Conservation (phyloP, 2,888 invertebrate genomes). For the Schizaphis graminum region DNA sequence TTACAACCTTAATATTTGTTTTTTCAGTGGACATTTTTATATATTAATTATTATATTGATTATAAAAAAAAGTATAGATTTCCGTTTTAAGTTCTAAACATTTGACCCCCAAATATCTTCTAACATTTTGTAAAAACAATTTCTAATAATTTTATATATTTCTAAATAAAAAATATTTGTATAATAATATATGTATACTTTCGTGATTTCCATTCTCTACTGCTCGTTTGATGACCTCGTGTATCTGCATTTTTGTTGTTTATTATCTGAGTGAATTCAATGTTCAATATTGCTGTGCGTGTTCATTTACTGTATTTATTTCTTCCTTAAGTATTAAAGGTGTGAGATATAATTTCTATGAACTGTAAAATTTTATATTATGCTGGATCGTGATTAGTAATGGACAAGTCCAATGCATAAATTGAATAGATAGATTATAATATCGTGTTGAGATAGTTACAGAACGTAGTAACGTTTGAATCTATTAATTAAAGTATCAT, state of each 20-base stretch:
- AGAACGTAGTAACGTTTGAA: not conserved
- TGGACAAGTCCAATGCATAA: not conserved
- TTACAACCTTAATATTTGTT: no score
- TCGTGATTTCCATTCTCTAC: no score
- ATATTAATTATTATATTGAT: no score
- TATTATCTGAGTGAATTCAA: not conserved
- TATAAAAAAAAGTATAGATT: no score
- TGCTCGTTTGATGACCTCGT: not conserved
- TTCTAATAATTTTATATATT: no score
- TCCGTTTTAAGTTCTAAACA: no score
- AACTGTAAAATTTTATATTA: not conserved
- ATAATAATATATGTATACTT: no score
- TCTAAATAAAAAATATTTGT: no score
- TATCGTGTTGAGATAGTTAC: not conserved
- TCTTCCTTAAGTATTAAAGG: not conserved
- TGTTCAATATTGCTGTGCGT: not conserved
- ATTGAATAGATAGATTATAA: not conserved
- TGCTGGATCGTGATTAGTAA: not conserved
- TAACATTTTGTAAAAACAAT: no score
- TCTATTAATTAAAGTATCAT: not conserved
- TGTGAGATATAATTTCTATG: not conserved
- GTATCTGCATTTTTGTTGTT: not conserved
- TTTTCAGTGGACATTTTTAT: no score
- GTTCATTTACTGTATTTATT: not conserved
- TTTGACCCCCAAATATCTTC: no score